Conservation (phyloP, 2,888 invertebrate species). For the Dolomedes plantarius region DNA sequence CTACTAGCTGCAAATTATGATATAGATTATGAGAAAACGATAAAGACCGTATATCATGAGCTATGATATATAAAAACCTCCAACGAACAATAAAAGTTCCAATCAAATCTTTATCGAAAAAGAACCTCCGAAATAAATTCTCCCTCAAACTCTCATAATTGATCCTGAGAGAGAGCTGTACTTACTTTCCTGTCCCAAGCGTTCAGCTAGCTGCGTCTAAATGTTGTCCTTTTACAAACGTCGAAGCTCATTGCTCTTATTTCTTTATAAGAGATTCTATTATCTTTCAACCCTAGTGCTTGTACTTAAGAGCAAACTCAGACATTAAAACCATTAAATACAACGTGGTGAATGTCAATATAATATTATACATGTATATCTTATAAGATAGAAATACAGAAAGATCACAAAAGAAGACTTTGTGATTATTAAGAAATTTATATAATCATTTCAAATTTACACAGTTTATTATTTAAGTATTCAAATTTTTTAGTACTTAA, state of each 20-base stretch:
- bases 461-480: too few species aligned
- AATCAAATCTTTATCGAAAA: not conserved
- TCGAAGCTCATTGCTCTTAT: not conserved
- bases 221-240: not conserved
- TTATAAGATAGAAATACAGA: too few species aligned
- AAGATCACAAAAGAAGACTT: too few species aligned
- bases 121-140: not conserved
- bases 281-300: not conserved
- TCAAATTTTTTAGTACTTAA: too few species aligned
- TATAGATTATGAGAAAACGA: not conserved
- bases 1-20: not conserved
- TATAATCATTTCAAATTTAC: too few species aligned
- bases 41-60: not conserved
- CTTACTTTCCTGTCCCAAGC: not conserved
- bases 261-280: not conserved
- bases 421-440: too few species aligned
- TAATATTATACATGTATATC: too few species aligned
- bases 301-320: too few species aligned
- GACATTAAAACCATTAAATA: too few species aligned
- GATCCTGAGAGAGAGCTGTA: not conserved
- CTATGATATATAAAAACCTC: not conserved
- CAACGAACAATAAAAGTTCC: not conserved
- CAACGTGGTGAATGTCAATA: too few species aligned
- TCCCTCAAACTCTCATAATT: conserved; percentile 1
- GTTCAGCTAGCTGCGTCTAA: not conserved